A percentile compares a stretch with the other conserved stretches of the same genome.
These are phyloP conservation scores for Grallaria varia DNA, from an alignment of 2,113 vertebrate genomes.

Conservation along the genomic window DNA sequence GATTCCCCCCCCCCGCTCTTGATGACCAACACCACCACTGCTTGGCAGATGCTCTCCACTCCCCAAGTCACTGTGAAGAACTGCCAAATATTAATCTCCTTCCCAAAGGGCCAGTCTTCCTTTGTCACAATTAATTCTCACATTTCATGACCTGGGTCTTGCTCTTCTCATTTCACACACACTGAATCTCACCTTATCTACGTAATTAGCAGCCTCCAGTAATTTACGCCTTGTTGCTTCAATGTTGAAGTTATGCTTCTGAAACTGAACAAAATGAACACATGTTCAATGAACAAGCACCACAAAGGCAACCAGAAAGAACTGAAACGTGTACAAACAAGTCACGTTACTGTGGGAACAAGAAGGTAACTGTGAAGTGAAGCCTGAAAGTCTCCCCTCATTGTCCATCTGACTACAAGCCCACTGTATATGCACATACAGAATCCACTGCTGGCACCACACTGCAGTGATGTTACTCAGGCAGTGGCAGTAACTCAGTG, in stretches of 20 bases:
- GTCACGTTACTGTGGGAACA: background rate
- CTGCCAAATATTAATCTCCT: background rate
- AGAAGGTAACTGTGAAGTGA: background rate
- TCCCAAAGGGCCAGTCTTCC: background rate
- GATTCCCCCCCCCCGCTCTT: rapidly evolving
- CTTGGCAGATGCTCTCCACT: background rate
- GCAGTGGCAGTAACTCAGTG: background rate
- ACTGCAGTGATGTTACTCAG: background rate
- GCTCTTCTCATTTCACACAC: background rate
- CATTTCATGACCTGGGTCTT: background rate
- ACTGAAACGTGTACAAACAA: background rate
- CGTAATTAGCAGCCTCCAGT: conserved; percentile 90
- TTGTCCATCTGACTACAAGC: background rate
- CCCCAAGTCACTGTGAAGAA: background rate
- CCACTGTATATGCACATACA: background rate
- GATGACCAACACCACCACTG: background rate
- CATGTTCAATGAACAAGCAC: background rate
- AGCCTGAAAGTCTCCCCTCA: background rate
- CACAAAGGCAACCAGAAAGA: background rate
- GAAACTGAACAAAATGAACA: conserved; percentile 78
- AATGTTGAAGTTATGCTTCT: conserved; percentile 77
- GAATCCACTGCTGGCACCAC: background rate
- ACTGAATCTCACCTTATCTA: conserved; percentile 89
- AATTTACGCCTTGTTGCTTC: conserved; percentile 84
- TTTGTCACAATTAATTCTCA: background rate